Conservation (phyloP, 1,140 invertebrate genomes). For the Pachypeltis micranthus region DNA sequence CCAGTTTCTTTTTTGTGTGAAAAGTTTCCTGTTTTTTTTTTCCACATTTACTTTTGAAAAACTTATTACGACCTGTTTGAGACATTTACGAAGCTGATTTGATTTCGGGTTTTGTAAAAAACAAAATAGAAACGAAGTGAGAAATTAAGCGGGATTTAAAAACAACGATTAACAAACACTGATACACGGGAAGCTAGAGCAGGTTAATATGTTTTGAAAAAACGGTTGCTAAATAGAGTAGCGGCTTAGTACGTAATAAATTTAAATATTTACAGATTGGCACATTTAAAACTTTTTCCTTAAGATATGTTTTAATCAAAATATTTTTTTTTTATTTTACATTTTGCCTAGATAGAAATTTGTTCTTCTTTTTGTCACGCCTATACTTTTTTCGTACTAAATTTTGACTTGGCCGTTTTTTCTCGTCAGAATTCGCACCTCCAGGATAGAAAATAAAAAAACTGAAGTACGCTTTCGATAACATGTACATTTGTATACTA, state of each 20-base stretch:
- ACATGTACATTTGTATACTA: too few species aligned
- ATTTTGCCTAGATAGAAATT: conserved; percentile 20
- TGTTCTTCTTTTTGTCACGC: conserved; percentile 17
- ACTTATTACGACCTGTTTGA: too few species aligned
- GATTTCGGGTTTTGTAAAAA: too few species aligned
- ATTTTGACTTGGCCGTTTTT: conserved; percentile 18
- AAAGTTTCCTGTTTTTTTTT: too few species aligned
- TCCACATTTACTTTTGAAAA: too few species aligned
- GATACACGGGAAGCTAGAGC: conserved; percentile 20
- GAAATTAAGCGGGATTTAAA: not conserved
- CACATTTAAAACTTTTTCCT: conserved; percentile 20
- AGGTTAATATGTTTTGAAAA: conserved; percentile 14
- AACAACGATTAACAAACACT: not conserved
- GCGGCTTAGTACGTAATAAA: conserved; percentile 19
- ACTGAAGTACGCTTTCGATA: too few species aligned
- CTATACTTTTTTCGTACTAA: conserved; percentile 18
- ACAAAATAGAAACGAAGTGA: too few species aligned
- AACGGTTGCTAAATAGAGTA: conserved; percentile 15
- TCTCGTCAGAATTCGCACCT: too few species aligned
- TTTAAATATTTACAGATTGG: conserved; percentile 21
- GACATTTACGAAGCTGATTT: too few species aligned
- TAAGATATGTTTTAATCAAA: conserved; percentile 24
- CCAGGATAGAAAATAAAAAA: too few species aligned
- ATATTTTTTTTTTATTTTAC: conserved; percentile 23
- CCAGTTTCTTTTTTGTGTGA: too few species aligned